phyloP scores from a whole-genome alignment of 2,888 invertebrate genomes.

The Tipula lateralis region DNA sequence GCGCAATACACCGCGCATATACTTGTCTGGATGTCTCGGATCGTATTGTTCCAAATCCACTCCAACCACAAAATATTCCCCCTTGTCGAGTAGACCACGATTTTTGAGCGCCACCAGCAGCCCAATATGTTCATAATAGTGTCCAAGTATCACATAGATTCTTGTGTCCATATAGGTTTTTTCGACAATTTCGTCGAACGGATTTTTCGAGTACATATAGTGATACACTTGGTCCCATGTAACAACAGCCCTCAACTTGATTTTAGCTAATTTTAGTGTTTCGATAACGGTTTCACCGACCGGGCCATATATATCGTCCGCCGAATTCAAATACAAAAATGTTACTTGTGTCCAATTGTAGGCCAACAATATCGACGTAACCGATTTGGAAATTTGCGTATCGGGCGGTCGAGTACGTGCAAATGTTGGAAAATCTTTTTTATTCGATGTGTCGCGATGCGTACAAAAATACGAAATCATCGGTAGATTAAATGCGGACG shows the following conservation, averaged over 20 bases:
- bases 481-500: slow-evolving; percentile 87
- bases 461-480: slow-evolving; percentile 96
- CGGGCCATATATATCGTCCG: slow-evolving; percentile 67
- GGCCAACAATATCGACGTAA: slow-evolving; percentile 74
- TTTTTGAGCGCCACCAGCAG: slow-evolving; percentile 83
- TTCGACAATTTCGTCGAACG: slow-evolving; percentile 75
- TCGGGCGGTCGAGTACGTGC: slow-evolving; percentile 88
- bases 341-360: slow-evolving; percentile 90
- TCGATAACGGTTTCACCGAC: slow-evolving; percentile 73
- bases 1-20: slow-evolving; percentile 69
- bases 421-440: slow-evolving; percentile 82
- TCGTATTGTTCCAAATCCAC: slow-evolving; percentile 88
- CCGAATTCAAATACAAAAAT: slow-evolving; percentile 76
- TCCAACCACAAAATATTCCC: slow-evolving; percentile 92
- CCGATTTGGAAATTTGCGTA: slow-evolving; percentile 88
- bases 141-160: slow-evolving; percentile 86
- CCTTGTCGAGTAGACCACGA: slow-evolving; percentile 71
- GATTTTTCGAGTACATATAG: slow-evolving; percentile 78
- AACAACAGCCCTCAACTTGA: slow-evolving; percentile 60
- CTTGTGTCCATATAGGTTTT: slow-evolving; percentile 81
- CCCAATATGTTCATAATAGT: slow-evolving; percentile 86
- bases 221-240: slow-evolving; percentile 71
- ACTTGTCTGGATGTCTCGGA: slow-evolving; percentile 67
- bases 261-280: slow-evolving; percentile 65
- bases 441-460: slow-evolving; percentile 83